Conservation (phyloP, 2,113 vertebrate genomes). For the Thamnaconus septentrionalis region DNA sequence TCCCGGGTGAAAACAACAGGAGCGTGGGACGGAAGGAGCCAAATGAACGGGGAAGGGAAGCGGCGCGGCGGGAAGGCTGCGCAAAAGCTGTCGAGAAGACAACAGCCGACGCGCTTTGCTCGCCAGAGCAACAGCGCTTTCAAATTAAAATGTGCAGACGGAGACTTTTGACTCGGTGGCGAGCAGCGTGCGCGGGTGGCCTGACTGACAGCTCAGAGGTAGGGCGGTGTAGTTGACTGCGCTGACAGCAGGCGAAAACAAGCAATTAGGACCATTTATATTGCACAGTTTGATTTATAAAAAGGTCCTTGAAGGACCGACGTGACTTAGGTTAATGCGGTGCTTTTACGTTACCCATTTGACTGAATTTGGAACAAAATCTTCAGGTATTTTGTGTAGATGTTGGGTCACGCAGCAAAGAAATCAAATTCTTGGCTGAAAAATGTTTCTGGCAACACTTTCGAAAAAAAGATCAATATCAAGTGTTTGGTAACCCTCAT, state of each 20-base stretch:
- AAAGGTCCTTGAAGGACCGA: conserved; percentile 16
- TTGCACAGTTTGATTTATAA: neutral
- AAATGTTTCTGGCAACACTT: too few species aligned
- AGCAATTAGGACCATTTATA: conserved; percentile 44
- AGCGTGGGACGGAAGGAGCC: conserved; percentile 22
- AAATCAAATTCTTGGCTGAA: too few species aligned
- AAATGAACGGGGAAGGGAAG: conserved; percentile 20
- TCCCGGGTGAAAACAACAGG: conserved; percentile 53
- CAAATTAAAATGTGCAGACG: conserved; percentile 29
- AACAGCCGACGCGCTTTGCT: conserved; percentile 24
- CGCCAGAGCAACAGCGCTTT: conserved; percentile 24
- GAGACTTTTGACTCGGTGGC: conserved; percentile 22
- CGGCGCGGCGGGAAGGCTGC: neutral
- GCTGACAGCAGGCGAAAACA: conserved; percentile 40
- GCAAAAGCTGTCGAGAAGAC: conserved; percentile 27
- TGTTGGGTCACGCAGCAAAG: too few species aligned
- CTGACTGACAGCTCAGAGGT: conserved; percentile 33
- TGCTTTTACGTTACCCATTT: too few species aligned
- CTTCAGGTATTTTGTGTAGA: too few species aligned
- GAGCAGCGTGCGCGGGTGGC: conserved; percentile 6
- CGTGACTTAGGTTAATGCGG: neutral
- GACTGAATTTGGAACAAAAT: too few species aligned
- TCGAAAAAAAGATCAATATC: too few species aligned
- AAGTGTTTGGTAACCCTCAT: too few species aligned
- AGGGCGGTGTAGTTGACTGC: conserved; percentile 14